A percentile compares a stretch with the other conserved stretches of the same genome.
phyloP scores from a whole-genome alignment of 1,140 invertebrate species.

The Lucilia sericata region DNA sequence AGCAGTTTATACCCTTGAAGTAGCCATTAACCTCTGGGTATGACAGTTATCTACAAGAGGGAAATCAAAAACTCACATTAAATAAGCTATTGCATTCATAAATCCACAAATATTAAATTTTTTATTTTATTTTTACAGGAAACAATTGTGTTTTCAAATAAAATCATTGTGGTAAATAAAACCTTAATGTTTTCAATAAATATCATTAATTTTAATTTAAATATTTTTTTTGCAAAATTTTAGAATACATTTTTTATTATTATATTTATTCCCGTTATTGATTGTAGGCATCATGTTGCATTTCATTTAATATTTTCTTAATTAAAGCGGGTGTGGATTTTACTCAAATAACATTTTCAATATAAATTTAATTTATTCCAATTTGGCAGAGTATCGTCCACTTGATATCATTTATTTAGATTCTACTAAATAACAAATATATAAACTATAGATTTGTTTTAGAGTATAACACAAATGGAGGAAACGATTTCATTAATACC shows the following conservation, averaged over 20 bases:
- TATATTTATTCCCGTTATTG: neutral
- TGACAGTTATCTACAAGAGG: no score
- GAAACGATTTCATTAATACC: neutral
- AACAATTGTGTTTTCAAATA: neutral
- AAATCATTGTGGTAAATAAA: neutral
- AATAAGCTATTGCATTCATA: no score
- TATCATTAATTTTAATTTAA: constrained; percentile 18
- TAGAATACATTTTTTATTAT: no score
- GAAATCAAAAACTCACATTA: no score
- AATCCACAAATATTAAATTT: no score
- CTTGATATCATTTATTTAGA: neutral
- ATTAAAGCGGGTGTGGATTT: neutral
- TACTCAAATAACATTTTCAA: neutral
- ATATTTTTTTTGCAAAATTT: neutral
- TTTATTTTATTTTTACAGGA: no score
- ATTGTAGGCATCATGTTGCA: neutral
- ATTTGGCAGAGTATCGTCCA: constrained; percentile 20
- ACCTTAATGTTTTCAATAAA: constrained; percentile 12
- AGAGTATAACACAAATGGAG: no score
- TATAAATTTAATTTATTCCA: neutral
- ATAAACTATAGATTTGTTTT: neutral
- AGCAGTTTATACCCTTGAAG: no score
- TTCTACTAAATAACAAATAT: neutral
- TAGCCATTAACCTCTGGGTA: no score
- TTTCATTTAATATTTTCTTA: neutral